Evolutionary conservation across 2,113 vertebrate species (phyloP), one percentile per base, ranked within the genome.

Genomic region (Poicephalus gulielmi): DNA sequence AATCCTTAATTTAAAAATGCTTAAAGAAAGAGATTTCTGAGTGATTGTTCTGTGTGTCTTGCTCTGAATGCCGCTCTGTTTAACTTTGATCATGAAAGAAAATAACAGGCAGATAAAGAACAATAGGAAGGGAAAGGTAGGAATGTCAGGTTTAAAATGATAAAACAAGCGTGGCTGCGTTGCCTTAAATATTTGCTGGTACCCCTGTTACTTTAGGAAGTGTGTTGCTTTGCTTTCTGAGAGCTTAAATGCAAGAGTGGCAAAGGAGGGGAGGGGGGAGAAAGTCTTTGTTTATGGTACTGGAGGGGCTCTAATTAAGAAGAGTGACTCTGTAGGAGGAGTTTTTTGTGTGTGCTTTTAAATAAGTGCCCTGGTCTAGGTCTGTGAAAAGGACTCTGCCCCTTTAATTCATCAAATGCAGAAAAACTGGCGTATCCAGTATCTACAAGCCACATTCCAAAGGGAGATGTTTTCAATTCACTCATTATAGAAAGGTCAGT

Each of bases 391-490:
- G 97, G 97, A 98, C 95, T 98, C 97, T 98, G 97, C 97, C 98
- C 98, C 98, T 98, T 99, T 99, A 99, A 99, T 99, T 99, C 98
- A 98, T 98, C 98, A 98, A 98, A 98, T 97, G 97, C 98, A 97
- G 97, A 98, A 98, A 98, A 98, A 98, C 97, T 98, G 97, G 97
- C 92, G 11, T 98, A 98, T 98, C 97, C 98, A 98, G 97, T 98
- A 98, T 98, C 98, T 98, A 98, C 98, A 98, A 98, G 98, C 98
- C 98, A 98, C 99, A 99, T 99, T 99, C 99, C 99, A 98, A 99
- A 98, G 99, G 99, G 99, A 99, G 98, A 99, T 99, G 99, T 99
- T 99, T 99, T 99, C 99, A 99, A 99, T 99, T 99, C 99, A 99
- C 98, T 99, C 99, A 99, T 99, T 99, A 99, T 98, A 98, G 98